phyloP scores from a whole-genome alignment of 1,140 invertebrate species.

The Delia radicum region DNA sequence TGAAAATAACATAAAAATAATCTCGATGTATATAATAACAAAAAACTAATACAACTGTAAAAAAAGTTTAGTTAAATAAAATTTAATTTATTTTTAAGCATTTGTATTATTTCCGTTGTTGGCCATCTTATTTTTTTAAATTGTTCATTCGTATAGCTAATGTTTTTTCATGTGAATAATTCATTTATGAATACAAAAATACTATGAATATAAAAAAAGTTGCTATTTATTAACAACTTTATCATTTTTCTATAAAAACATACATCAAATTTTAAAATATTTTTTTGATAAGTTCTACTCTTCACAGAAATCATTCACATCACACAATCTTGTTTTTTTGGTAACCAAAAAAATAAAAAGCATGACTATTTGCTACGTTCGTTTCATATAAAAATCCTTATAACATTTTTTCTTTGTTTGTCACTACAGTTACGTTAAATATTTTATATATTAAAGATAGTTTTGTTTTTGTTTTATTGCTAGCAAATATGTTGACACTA shows the following conservation, averaged over 20 bases:
- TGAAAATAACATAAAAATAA: no score
- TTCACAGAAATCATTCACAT: no score
- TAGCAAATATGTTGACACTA: no score
- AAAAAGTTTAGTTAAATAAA: no score
- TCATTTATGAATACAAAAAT: background rate
- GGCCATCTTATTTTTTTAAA: no score
- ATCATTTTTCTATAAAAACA: background rate
- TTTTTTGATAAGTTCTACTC: background rate
- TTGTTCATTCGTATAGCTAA: no score
- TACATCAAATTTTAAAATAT: background rate
- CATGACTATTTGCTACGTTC: background rate
- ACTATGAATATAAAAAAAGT: background rate
- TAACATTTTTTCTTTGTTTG: background rate
- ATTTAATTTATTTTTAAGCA: no score
- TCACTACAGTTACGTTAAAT: background rate
- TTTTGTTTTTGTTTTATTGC: background rate
- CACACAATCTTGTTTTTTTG: background rate
- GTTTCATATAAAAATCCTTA: background rate
- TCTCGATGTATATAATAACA: no score
- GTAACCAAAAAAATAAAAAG: background rate
- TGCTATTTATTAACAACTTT: background rate
- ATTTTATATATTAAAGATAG: background rate
- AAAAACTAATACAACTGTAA: no score
- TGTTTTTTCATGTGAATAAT: background rate
- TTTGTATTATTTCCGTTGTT: no score